Evolutionary conservation across 2,888 invertebrate genomes (phyloP).

Genomic region (Platycnemis pennipes): DNA sequence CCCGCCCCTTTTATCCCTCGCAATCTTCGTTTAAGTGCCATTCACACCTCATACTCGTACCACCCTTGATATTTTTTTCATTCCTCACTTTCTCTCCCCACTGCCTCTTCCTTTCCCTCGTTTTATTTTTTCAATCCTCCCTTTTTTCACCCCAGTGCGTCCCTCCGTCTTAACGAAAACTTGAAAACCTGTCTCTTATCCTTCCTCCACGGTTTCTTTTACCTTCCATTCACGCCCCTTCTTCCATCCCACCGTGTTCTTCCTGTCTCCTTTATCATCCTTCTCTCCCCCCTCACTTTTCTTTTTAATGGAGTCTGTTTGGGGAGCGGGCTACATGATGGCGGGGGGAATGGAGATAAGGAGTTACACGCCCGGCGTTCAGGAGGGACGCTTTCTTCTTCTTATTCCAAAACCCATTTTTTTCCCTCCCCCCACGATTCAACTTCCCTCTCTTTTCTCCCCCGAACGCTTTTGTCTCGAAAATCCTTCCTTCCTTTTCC

Average conservation of each 20-base stretch:
- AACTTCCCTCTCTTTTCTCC: background rate
- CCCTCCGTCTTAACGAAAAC: background rate
- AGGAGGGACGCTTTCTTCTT: background rate
- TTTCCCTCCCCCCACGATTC: background rate
- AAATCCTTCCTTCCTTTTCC: background rate
- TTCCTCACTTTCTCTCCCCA: background rate
- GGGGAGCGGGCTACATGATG: too few relatives aligned
- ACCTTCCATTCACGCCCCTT: background rate
- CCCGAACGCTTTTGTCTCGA: background rate
- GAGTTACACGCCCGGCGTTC: background rate
- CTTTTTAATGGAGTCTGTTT: too few relatives aligned
- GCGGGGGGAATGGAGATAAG: background rate
- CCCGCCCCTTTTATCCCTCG: background rate
- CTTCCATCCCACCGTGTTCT: background rate
- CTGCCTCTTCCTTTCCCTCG: background rate
- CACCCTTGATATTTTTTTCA: background rate
- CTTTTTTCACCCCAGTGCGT: background rate
- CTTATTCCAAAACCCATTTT: background rate
- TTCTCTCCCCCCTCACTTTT: background rate
- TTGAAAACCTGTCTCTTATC: background rate
- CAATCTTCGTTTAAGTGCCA: background rate
- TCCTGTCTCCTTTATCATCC: background rate
- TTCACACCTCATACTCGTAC: background rate
- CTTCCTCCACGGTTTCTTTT: background rate
- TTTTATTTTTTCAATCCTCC: background rate